Percentiles rank a stretch among this genome's conserved stretches.
Evolutionary conservation across 2,797 vertebrate species (phyloP).

Genomic region (Philypnodon macrostomus): DNA sequence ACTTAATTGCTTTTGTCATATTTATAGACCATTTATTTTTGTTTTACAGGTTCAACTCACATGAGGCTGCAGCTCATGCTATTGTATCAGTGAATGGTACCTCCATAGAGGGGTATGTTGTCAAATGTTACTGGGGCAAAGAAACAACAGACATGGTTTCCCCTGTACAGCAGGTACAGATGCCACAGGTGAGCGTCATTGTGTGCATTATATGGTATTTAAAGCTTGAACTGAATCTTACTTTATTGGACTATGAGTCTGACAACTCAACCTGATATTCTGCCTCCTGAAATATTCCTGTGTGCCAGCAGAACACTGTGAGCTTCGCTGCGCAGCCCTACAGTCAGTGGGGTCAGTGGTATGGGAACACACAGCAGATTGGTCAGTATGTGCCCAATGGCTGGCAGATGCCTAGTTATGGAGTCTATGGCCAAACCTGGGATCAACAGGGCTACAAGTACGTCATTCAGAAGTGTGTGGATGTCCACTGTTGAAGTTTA

Average conservation of each 20-base stretch:
- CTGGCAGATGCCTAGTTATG: conserved; percentile 92
- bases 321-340: conserved; percentile 89
- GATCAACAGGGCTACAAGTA: conserved; percentile 95
- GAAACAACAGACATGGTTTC: conserved; percentile 89
- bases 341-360: conserved; percentile 96
- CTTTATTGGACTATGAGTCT: not conserved
- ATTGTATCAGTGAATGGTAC: conserved; percentile 97
- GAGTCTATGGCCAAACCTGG: conserved; percentile 93
- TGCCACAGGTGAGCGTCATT: conserved; percentile 72
- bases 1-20: no score
- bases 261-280: conserved; percentile 16
- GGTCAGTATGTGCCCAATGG: conserved; percentile 94
- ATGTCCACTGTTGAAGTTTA: not conserved
- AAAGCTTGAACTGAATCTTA: not conserved
- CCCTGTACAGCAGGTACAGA: conserved; percentile 87
- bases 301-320: conserved; percentile 85
- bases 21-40: no score
- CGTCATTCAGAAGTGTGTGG: conserved; percentile 49
- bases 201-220: no score
- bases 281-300: conserved; percentile 29
- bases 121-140: conserved; percentile 98
- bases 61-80: conserved; percentile 93
- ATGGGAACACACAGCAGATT: conserved; percentile 90
- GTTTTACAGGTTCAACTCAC: conserved; percentile 84
- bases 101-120: conserved; percentile 89